These are phyloP conservation scores for Alaudala cheleensis DNA, from an alignment of 2,113 vertebrate genomes.

Conservation along the genomic window DNA sequence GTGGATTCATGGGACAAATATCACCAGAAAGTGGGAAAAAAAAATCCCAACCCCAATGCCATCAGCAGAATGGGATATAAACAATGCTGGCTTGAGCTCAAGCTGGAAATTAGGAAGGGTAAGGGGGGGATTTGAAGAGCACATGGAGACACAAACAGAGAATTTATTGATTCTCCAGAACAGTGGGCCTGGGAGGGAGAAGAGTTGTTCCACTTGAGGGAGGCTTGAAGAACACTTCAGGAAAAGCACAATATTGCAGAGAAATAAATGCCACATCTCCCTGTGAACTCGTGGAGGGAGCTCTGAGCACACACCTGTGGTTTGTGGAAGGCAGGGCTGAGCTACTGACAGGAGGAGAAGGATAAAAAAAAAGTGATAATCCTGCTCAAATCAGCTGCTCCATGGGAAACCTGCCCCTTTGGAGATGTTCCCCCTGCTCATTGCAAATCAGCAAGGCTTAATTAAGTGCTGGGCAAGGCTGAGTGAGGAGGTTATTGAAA, in stretches of 20 bases:
- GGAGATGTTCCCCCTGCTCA: not conserved
- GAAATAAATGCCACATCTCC: not conserved
- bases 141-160: not conserved
- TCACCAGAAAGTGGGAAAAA: constrained; percentile 9
- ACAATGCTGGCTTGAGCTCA: constrained; percentile 24
- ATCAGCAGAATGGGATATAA: constrained; percentile 5
- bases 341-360: not conserved
- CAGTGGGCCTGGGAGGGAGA: not conserved
- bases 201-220: not conserved
- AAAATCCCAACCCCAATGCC: not conserved
- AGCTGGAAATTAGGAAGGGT: constrained; percentile 33
- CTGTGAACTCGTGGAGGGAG: not conserved
- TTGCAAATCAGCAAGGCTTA: constrained; percentile 22
- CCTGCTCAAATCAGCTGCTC: not conserved
- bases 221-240: not conserved
- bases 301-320: not conserved
- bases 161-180: constrained; percentile 19
- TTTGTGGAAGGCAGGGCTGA: not conserved
- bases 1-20: not conserved
- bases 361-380: not conserved
- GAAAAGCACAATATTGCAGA: not conserved
- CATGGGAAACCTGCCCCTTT: not conserved
- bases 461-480: not conserved
- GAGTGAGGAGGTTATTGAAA: not conserved
- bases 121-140: constrained; percentile 31